Evolutionary conservation across 2,888 invertebrate genomes (phyloP), one percentile per base, ranked within the genome.

Genomic region (Phragmatobia fuliginosa): DNA sequence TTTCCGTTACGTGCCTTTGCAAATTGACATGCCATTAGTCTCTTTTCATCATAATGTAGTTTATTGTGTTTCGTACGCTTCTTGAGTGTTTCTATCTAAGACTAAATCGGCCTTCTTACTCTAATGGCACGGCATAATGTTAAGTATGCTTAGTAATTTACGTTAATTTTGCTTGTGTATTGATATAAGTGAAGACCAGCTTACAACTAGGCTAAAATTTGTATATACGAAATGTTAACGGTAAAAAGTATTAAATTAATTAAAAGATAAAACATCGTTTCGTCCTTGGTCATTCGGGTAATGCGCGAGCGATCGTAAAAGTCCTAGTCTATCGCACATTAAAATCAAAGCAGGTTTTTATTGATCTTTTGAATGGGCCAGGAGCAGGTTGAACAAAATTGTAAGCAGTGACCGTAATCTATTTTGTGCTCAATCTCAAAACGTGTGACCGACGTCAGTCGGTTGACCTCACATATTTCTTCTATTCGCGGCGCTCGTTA

Each of bases 391-490:
- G 89, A 88, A 90, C 90, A 88, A 89, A 90, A 87, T 89, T 87
- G 87, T 90, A 89, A 88, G 86, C 87, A 87, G 79, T 85, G 88
- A 87, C 89, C 90, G 91, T 91, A 92, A 92, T 91, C 91, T 90
- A 88, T 89, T 85, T 87, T 85, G 85, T 85, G 84, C 86, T 85
- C 88, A 86, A 87, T 85, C 83, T 83, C 84, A 85, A 84, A 89
- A 87, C 90, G 88, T 88, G 88, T 85, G 90, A 88, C 90, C 87
- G 88, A 82, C 86, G 88, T 90, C 87, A 87, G 85, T 84, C 87
- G 88, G 87, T 87, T 88, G 91, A 92, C 90, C 91, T 91, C 90
- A 88, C 89, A 88, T 88, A 87, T 91, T 88, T 89, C 88, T 88
- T 85, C 85, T 83, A 88, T 89, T 90, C 84, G 83, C 82, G 81